A percentile compares a stretch with the other conserved stretches of the same genome.
Evolutionary conservation across 35 echinoderm and acorn worm species (phyloP).

Genomic region (Heliocidaris erythrogramma): DNA sequence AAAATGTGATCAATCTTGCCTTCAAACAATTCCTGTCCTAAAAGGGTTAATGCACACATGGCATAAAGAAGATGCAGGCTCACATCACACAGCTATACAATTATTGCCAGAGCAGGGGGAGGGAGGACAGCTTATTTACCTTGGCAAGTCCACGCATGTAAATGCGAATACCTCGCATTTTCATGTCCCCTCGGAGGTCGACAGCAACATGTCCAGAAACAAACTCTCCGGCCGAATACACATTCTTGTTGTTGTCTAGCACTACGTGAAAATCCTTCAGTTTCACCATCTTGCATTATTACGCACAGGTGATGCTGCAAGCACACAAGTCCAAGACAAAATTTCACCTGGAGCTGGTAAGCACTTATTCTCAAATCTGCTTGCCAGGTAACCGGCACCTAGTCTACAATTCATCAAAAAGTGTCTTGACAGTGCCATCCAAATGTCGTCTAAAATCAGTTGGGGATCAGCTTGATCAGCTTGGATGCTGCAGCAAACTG

Average conservation of each 20-base stretch:
- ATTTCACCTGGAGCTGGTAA: not conserved
- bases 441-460: not conserved
- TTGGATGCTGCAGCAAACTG: too few relatives aligned
- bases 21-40: too few relatives aligned
- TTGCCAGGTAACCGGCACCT: not conserved
- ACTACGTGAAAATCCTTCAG: conserved; percentile 93
- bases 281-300: conserved; percentile 77
- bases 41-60: too few relatives aligned
- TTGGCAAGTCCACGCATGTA: conserved; percentile 94
- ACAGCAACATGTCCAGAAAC: conserved; percentile 86
- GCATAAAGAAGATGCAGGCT: too few relatives aligned
- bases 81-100: too few relatives aligned
- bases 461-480: not conserved
- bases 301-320: not conserved
- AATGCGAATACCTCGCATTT: conserved; percentile 91
- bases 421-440: not conserved
- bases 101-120: too few relatives aligned
- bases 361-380: not conserved
- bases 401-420: not conserved
- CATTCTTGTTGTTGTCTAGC: conserved; percentile 90
- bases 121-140: conserved; percentile 34
- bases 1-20: too few relatives aligned
- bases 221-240: conserved; percentile 85
- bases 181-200: conserved; percentile 89
- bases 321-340: not conserved